Evolutionary conservation across 2,797 vertebrate genomes (phyloP).

Genomic region (Onychomys torridus): DNA sequence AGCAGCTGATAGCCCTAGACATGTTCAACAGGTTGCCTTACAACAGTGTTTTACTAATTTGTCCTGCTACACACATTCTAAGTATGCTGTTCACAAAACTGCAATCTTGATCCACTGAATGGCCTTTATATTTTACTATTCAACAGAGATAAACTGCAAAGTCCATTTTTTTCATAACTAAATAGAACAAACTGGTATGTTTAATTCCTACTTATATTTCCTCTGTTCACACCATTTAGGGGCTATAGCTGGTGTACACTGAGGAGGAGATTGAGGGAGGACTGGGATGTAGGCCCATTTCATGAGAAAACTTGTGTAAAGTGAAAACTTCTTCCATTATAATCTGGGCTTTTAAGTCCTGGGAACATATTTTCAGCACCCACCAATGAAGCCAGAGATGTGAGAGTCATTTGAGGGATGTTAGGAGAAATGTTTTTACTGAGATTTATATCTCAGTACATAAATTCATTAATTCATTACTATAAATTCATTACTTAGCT

Average conservation of each 20-base stretch:
- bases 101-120: background rate
- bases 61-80: background rate
- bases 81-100: background rate
- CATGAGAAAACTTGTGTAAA: background rate
- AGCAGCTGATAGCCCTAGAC: background rate
- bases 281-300: background rate
- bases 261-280: background rate
- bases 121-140: background rate
- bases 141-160: conserved; percentile 11
- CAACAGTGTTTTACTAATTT: conserved; percentile 18
- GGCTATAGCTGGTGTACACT: background rate
- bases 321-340: conserved; percentile 25
- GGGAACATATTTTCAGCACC: conserved; percentile 12
- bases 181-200: background rate
- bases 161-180: background rate
- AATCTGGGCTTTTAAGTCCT: conserved; percentile 41
- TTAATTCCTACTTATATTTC: conserved; percentile 36
- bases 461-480: too few relatives aligned
- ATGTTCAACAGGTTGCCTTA: background rate
- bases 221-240: background rate
- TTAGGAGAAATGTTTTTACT: conserved; percentile 63
- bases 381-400: background rate
- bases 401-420: conserved; percentile 40
- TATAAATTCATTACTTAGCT: conserved; percentile 74
- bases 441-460: too few relatives aligned